Percentiles rank a stretch among this genome's conserved stretches.
phyloP scores from a whole-genome alignment of 1,140 invertebrate species.

The Pentalonia nigronervosa region DNA sequence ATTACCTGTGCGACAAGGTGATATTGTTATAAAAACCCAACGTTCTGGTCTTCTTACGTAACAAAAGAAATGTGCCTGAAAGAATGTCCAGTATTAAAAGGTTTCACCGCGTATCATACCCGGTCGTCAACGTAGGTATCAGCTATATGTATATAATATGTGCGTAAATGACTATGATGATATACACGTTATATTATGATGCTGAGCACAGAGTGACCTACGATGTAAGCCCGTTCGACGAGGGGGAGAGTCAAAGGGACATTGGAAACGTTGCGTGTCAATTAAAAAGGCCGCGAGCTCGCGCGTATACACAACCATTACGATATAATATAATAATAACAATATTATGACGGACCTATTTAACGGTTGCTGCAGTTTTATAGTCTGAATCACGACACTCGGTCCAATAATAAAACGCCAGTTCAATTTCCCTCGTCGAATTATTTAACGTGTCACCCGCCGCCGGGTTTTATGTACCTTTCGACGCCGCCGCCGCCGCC shows the following conservation, averaged over 20 bases:
- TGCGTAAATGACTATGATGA: background rate
- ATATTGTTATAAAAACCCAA: too few relatives aligned
- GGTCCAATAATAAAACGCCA: constrained; percentile 49
- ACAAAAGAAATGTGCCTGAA: too few relatives aligned
- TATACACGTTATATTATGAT: too few relatives aligned
- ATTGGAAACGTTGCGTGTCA: constrained; percentile 24
- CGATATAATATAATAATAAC: constrained; percentile 30
- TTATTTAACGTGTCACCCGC: constrained; percentile 30
- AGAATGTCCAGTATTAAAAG: too few relatives aligned
- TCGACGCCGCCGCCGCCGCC: background rate
- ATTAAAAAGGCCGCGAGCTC: background rate
- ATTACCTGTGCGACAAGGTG: too few relatives aligned
- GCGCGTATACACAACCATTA: background rate
- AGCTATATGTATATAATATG: background rate
- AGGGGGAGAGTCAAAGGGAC: background rate
- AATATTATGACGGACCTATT: constrained; percentile 7
- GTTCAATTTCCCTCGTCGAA: constrained; percentile 26
- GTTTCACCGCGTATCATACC: too few relatives aligned
- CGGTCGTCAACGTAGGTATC: background rate
- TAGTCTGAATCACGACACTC: constrained; percentile 42
- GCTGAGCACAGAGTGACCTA: background rate
- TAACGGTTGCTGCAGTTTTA: constrained; percentile 41
- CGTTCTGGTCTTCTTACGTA: too few relatives aligned
- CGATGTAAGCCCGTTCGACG: background rate
- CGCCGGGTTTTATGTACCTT: constrained; percentile 49